Evolutionary conservation across 2,797 vertebrate species (phyloP).

Genomic region (Valencia hispanica): DNA sequence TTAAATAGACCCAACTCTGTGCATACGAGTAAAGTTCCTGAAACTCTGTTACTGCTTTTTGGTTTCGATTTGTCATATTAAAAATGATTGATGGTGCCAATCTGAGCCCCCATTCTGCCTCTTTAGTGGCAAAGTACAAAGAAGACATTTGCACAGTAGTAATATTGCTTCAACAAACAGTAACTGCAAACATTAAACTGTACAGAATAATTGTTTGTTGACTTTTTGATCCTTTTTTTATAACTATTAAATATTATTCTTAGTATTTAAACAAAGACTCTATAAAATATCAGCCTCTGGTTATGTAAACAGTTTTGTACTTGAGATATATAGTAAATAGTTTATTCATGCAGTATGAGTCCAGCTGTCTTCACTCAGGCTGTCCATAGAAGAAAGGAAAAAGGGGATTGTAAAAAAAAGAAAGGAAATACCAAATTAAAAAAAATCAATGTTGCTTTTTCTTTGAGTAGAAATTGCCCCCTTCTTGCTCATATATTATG

Average conservation of each 20-base stretch:
- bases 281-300: neutral
- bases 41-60: neutral
- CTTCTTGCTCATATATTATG: constrained; percentile 43
- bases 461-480: constrained; percentile 94
- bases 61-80: neutral
- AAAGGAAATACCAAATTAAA: constrained; percentile 94
- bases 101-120: neutral
- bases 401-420: constrained; percentile 84
- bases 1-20: neutral
- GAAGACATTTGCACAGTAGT: neutral
- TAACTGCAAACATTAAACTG: neutral
- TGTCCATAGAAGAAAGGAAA: constrained; percentile 61
- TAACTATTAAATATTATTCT: neutral
- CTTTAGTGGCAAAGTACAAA: neutral
- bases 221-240: neutral
- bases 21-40: neutral
- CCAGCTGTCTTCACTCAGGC: constrained; percentile 87
- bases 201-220: neutral
- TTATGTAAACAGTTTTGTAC: neutral
- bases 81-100: neutral
- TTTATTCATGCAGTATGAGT: constrained; percentile 79
- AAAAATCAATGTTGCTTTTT: constrained; percentile 89
- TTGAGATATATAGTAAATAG: constrained; percentile 81
- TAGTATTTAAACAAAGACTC: neutral
- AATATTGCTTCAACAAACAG: neutral